Base-by-base conservation (phyloP, 2,888 invertebrate genomes). In the Trichogramma dendrolimi region DNA sequence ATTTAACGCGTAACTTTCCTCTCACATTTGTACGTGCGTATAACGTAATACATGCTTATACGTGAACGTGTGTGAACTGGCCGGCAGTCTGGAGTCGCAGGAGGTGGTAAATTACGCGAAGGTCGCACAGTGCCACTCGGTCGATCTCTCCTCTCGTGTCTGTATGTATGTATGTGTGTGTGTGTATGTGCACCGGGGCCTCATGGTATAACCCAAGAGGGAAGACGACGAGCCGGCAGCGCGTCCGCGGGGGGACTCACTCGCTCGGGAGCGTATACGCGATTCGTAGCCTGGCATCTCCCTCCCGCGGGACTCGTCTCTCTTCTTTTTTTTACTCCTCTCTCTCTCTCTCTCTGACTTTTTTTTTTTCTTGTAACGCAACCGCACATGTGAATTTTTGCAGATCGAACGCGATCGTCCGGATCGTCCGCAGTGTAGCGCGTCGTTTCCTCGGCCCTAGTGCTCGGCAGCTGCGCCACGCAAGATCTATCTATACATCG, bases 401-500 rank as follows among this genome's bases (percentile, higher is more conserved):
- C 56, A 42, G 56, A 41, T 41, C 56, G 56, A 49, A 56, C 48
- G 47, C 47, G 40, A 49, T 49, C 38, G 14, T 56, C 47, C 64
- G 62, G 62, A 59, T 39, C 57, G 43, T 49, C 49, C 49, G 38
- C 42, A 47, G 7, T 49, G 43, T n/a, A 7, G 39, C 49, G 46
- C 42, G 14, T 58, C 27, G 50, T 40, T 43, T 39, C 44, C 55
- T 53, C 59, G 53, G 60, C 61, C 61, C 55, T 48, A 54, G 50
- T 51, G 61, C 55, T 57, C 56, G 57, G 59, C 54, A 61, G 56
- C 64, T 63, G 39, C 27, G 27, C 27, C 27, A 27, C 27, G 2
- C 27, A 27, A 27, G 27, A 27, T 70, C 58, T 62, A 59, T 73
- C 70, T 73, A 49, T 70, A 74, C 73, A 73, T 75, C 72, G 67